Evolutionary conservation across 1,140 invertebrate species (phyloP), one percentile per base, ranked within the genome.

Genomic region (Temnothorax nylanderi): DNA sequence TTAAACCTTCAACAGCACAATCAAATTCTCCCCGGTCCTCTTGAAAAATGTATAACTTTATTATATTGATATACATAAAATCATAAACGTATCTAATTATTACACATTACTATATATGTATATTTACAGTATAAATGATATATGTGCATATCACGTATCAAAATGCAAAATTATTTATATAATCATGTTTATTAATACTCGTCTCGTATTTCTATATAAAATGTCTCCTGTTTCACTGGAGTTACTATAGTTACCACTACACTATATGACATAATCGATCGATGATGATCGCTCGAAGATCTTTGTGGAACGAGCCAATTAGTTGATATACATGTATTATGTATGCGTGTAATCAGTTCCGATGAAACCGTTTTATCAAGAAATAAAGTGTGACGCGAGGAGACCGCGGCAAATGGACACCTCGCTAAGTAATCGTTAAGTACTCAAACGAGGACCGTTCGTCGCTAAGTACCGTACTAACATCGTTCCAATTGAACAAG

Each of bases 361-460:
- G 16, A 7, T 47, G 54, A 60, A 74, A 60, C 54, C n/a, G 11
- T 81, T 74, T 82, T 21, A 18, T 71, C 21, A 4, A 74, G 56
- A 74, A 74, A 74, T 60, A 10, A 71, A 71, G 18, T 32, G 21
- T 47, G 41, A 82, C 77, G 11, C 34, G 41, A 8, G 72, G 51
- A 82, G 51, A 72, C 34, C 37, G 51, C 37, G 21, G 49, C 21
- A 37, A 82, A 82, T 82, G 69, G 41, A 26, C 51, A 71, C 37
- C 34, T 69, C 21, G 18, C 26, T 49, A 82, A 72, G 54, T 44
- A 60, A 26, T 72, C 18, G 54, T 11, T 82, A 82, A 82, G 69
- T 82, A 74, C 67, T 82, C 69, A 82, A 82, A 74, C 51, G 80
- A 60, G 51, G 7, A 58, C 76, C 41, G n/a, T 34, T 74, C 32